A percentile compares a stretch with the other conserved stretches of the same genome.
Conservation (phyloP, 2,888 invertebrate genomes). For the Mimas tiliae region DNA sequence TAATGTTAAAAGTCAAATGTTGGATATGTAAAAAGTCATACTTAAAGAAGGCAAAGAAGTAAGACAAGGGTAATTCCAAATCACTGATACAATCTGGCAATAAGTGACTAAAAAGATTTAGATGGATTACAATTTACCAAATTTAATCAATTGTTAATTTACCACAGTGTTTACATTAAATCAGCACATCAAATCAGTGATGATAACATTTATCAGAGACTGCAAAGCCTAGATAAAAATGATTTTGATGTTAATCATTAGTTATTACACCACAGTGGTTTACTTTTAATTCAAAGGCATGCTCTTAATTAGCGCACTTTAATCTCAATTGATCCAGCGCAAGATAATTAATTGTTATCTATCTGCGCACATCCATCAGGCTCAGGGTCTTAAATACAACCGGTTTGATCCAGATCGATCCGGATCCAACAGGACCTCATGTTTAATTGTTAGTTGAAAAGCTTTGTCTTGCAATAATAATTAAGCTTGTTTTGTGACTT, state of each 20-base stretch:
- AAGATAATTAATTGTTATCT: neutral
- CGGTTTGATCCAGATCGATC: neutral
- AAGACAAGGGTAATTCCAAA: too few species aligned
- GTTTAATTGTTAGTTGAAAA: conserved; percentile 18
- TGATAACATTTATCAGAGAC: too few species aligned
- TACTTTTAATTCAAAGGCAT: conserved; percentile 1
- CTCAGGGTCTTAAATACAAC: conserved; percentile 10
- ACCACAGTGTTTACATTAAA: too few species aligned
- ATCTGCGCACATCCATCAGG: neutral
- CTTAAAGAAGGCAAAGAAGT: too few species aligned
- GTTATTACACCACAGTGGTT: neutral
- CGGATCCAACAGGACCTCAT: neutral
- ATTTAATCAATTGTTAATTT: too few species aligned
- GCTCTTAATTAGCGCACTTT: conserved; percentile 8
- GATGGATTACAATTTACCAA: too few species aligned
- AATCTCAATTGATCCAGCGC: conserved; percentile 21
- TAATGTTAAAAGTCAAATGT: too few species aligned
- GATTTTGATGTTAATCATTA: neutral
- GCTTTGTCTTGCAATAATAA: neutral
- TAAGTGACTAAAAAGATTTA: too few species aligned
- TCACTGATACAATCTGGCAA: too few species aligned
- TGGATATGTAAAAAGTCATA: too few species aligned
- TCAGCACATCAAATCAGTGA: neutral
- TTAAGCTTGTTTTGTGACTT: neutral
- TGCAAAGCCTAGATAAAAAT: neutral